Conservation (phyloP, 2,797 vertebrate genomes). For the Decapterus maruadsi region DNA sequence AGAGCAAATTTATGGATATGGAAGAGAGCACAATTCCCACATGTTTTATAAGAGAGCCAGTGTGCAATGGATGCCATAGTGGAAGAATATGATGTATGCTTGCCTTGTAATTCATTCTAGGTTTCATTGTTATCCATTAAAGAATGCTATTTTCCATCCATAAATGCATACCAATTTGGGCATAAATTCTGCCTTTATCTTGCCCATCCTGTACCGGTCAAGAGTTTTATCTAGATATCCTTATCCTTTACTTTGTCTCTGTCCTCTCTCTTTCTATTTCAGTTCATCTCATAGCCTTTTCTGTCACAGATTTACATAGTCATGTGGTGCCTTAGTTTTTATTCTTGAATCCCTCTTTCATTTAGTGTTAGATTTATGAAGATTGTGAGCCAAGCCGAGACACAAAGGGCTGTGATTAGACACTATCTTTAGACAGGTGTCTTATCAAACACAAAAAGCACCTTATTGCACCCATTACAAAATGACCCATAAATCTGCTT, state of each 20-base stretch:
- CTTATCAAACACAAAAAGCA: conserved; percentile 30
- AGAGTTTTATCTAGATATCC: conserved; percentile 29
- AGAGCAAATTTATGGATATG: conserved; percentile 70
- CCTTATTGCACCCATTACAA: conserved; percentile 24
- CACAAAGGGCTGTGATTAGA: conserved; percentile 29
- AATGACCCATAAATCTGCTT: conserved; percentile 28
- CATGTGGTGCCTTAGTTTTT: conserved; percentile 6
- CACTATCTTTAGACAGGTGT: conserved; percentile 22
- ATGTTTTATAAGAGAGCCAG: conserved; percentile 52
- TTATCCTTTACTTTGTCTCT: conserved; percentile 24
- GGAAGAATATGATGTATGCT: conserved; percentile 44
- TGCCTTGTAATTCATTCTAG: conserved; percentile 44
- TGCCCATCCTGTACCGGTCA: conserved; percentile 34
- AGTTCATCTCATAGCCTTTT: conserved; percentile 9
- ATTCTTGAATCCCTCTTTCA: conserved; percentile 3
- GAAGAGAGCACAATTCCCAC: conserved; percentile 42
- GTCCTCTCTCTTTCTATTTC: conserved; percentile 8
- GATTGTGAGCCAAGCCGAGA: neutral
- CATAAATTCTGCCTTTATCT: conserved; percentile 44
- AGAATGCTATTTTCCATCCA: conserved; percentile 42
- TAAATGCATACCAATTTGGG: conserved; percentile 49
- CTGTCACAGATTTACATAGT: conserved; percentile 25
- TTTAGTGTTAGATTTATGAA: neutral
- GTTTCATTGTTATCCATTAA: conserved; percentile 45
- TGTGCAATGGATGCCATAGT: neutral